These are phyloP conservation scores for Scaptomyza caliginosa DNA, from an alignment of 2,888 invertebrate species.

Conservation along the genomic window DNA sequence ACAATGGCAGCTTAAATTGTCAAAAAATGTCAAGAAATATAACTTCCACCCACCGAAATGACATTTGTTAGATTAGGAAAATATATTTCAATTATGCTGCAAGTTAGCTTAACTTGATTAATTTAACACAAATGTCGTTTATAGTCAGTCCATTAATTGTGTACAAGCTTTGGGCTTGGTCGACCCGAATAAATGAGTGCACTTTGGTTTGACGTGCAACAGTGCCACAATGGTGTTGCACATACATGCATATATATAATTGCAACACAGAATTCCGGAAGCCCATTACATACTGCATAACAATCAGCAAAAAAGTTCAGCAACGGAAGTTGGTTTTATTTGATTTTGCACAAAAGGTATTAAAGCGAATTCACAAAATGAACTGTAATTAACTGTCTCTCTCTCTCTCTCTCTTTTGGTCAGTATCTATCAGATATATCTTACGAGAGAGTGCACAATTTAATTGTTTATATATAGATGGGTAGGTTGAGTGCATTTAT, in stretches of 20 bases:
- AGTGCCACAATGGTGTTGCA: slow-evolving; percentile 45
- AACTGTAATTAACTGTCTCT: slow-evolving; percentile 62
- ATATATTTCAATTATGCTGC: slow-evolving; percentile 43
- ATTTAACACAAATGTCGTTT: slow-evolving; percentile 4
- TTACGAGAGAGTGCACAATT: slow-evolving; percentile 26
- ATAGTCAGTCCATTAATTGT: slow-evolving; percentile 35
- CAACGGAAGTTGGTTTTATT: slow-evolving; percentile 43
- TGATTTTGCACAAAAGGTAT: slow-evolving; percentile 17
- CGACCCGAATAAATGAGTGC: slow-evolving; percentile 25
- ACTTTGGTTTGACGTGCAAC: slow-evolving; percentile 53
- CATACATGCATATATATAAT: too few species aligned
- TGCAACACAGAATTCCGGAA: slow-evolving; percentile 46
- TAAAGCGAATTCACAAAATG: slow-evolving; percentile 28
- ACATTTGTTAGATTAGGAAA: slow-evolving; percentile 43
- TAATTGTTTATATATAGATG: slow-evolving; percentile 10
- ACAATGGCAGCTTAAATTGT: slow-evolving; percentile 43
- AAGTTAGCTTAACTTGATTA: slow-evolving; percentile 4
- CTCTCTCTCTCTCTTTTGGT: background rate
- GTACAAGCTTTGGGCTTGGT: background rate
- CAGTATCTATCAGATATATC: background rate
- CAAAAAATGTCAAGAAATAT: slow-evolving; percentile 58
- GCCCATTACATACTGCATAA: slow-evolving; percentile 39
- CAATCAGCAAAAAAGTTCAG: slow-evolving; percentile 7
- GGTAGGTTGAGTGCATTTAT: slow-evolving; percentile 48
- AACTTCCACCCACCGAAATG: slow-evolving; percentile 56